phyloP scores from a whole-genome alignment of 1,140 invertebrate genomes.

The Steinernema feltiae region DNA sequence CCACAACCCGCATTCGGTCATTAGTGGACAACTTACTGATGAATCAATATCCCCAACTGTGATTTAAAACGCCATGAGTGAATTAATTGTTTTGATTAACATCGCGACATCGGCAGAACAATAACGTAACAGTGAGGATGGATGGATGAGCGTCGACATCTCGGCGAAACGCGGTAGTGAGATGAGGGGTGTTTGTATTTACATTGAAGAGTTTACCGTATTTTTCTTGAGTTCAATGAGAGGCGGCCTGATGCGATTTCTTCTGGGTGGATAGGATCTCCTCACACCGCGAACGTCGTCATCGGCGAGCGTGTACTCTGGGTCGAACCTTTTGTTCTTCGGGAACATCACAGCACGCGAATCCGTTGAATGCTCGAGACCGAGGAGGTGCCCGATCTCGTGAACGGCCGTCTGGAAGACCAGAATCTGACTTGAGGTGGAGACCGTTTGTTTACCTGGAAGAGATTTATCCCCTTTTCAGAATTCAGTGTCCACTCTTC shows the following conservation, averaged over 20 bases:
- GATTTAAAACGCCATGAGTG: not conserved
- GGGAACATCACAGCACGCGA: conserved; percentile 50
- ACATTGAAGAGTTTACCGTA: not conserved
- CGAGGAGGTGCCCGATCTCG: conserved; percentile 56
- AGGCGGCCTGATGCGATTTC: too few relatives aligned
- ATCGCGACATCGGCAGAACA: too few relatives aligned
- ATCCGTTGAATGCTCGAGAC: conserved; percentile 53
- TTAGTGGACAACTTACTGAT: too few relatives aligned
- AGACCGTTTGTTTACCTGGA: too few relatives aligned
- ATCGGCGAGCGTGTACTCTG: conserved; percentile 37
- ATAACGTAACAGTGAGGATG: not conserved
- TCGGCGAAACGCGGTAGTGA: too few relatives aligned
- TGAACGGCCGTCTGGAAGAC: conserved; percentile 54
- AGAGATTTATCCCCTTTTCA: conserved; percentile 48
- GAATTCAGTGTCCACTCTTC: conserved; percentile 54
- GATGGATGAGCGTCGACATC: too few relatives aligned
- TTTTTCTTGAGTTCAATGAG: too few relatives aligned
- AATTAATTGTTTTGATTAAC: too few relatives aligned
- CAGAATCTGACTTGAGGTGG: too few relatives aligned
- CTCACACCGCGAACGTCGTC: not conserved
- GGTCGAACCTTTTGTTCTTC: conserved; percentile 41
- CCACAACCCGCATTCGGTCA: not conserved
- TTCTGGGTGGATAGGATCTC: not conserved
- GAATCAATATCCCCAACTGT: not conserved
- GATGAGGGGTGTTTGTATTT: too few relatives aligned